Base-by-base conservation (phyloP, 2,888 invertebrate genomes). In the Sepioteuthis lessoniana region DNA sequence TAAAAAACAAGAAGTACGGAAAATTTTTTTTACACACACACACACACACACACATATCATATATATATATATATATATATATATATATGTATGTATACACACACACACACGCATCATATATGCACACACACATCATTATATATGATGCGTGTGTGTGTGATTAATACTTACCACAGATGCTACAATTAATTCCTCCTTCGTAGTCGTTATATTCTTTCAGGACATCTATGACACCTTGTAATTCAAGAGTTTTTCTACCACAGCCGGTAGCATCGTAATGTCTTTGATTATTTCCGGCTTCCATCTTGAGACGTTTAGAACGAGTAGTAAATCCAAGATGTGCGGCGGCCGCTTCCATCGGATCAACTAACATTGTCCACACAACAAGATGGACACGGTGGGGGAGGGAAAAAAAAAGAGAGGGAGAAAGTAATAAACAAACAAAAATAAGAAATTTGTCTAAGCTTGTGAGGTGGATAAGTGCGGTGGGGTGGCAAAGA, bases 181-280 rank as follows among this genome's bases (percentile, higher is more conserved):
- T 95, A 94, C 96, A 96, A 94, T 96, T 96, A 47, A 96, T 96
- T 3, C 96, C 96, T 16, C 96, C 96, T 35, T 96, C 96, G 93
- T 96, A 96, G 93, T 96, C 96, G 21, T 94, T 95, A 93, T 96
- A 96, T 31, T 95, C 95, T 94, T 95, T 95, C 93, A 96, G 91
- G 19, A 96, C 95, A 3, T 95, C 95, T 46, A 96, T 94, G 47
- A 96, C 95, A 50, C 95, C 96, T 90, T 95, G 94, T n/a, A 96
- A 94, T 93, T 96, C 96, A 47, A 96, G 94, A 90, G 94, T 95
- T 94, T 95, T 95, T 25, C 95, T 95, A 7, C 96, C 95, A 60
- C 94, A 95, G 8, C 96, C 95, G 38, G 94, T 94, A 16, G 93
- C 94, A 94, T 96, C 95, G 94, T 95, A 95, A 94, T 95, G 95